Percentiles rank a stretch among this genome's conserved stretches.
These are phyloP conservation scores for Ispidina lecontei DNA, from an alignment of 2,797 vertebrate genomes.

Conservation along the genomic window DNA sequence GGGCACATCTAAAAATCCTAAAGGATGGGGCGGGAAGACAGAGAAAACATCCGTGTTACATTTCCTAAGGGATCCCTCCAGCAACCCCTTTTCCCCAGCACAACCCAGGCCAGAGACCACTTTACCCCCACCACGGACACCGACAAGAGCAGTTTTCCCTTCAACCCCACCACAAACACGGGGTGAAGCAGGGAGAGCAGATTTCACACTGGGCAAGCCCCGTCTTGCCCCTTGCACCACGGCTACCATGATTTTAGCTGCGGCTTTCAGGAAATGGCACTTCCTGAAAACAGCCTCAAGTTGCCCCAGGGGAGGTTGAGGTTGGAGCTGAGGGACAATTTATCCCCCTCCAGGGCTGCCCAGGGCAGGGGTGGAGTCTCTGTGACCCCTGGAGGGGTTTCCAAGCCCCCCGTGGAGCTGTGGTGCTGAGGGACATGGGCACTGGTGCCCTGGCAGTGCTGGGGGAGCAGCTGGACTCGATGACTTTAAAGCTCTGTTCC, in stretches of 20 bases:
- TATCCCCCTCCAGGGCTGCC: too few species aligned
- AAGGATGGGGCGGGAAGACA: not conserved
- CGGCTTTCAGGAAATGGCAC: not conserved
- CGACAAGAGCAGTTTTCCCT: not conserved
- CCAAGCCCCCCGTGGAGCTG: too few species aligned
- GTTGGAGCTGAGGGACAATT: not conserved
- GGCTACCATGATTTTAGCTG: not conserved
- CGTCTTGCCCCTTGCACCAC: not conserved
- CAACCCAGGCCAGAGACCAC: not conserved
- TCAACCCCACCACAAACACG: not conserved
- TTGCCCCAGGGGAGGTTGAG: not conserved
- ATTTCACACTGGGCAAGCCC: not conserved
- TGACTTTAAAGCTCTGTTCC: too few species aligned
- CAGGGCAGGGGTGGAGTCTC: too few species aligned
- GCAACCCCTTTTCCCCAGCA: accelerated
- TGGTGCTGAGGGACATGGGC: too few species aligned
- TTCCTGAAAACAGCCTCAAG: not conserved
- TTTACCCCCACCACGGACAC: accelerated
- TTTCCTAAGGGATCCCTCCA: not conserved
- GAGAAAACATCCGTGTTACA: not conserved
- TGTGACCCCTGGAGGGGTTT: too few species aligned
- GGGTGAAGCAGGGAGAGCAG: not conserved
- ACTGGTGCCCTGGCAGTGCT: too few species aligned
- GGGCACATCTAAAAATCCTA: slow-evolving; percentile 89
- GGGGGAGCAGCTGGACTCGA: too few species aligned